A percentile compares a stretch with the other conserved stretches of the same genome.
Evolutionary conservation across 2,888 invertebrate species (phyloP).

Genomic region (Itoplectis maculator): DNA sequence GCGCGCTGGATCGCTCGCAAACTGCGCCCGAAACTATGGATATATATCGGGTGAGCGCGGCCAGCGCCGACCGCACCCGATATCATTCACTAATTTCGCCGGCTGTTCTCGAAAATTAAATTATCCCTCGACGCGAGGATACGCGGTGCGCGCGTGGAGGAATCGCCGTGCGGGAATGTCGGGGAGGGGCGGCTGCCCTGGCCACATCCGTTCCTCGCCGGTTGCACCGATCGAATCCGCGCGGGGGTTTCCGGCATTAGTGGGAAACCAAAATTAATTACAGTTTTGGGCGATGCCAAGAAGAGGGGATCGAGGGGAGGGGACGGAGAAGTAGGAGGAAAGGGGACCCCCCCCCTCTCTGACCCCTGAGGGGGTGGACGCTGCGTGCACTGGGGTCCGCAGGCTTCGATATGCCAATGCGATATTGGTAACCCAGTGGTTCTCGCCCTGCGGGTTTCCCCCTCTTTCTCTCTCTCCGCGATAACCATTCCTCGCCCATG

Average conservation of each 20-base stretch:
- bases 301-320: constrained; percentile 65
- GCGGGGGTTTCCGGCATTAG: constrained; percentile 37
- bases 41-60: constrained; percentile 36
- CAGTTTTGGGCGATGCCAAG: constrained; percentile 76
- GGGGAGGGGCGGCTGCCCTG: constrained; percentile 4
- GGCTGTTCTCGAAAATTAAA: constrained; percentile 77
- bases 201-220: constrained; percentile 30
- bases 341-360: too few relatives aligned
- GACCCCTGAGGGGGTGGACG: too few relatives aligned
- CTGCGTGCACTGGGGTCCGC: neutral
- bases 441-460: constrained; percentile 77
- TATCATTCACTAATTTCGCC: constrained; percentile 77
- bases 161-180: constrained; percentile 49
- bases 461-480: too few relatives aligned
- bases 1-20: constrained; percentile 34
- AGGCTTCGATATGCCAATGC: neutral
- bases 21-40: constrained; percentile 13
- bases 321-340: too few relatives aligned
- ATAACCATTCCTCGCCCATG: constrained; percentile 68
- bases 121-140: constrained; percentile 71
- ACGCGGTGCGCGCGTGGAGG: constrained; percentile 2
- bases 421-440: constrained; percentile 63
- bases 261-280: constrained; percentile 79
- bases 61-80: constrained; percentile 66
- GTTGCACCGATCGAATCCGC: constrained; percentile 4